Conservation (phyloP, 1,140 invertebrate species). For the Neodiprion fabricii region DNA sequence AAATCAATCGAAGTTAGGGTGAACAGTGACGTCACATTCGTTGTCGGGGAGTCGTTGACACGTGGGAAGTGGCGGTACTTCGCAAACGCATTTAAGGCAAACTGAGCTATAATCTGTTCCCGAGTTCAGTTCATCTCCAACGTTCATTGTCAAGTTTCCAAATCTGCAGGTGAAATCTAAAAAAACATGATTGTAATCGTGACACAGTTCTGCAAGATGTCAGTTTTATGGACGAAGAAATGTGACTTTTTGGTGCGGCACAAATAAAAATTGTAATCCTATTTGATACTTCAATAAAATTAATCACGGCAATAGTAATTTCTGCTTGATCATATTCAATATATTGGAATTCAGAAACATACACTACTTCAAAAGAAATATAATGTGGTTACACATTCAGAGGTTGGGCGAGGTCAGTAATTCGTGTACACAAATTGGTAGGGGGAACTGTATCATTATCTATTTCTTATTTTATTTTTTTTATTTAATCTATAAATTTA, state of each 20-base stretch:
- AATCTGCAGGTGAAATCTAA: slow-evolving; percentile 33
- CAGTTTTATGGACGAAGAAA: not conserved
- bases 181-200: slow-evolving; percentile 1
- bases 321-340: not conserved
- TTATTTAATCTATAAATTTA: not conserved
- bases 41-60: slow-evolving; percentile 34
- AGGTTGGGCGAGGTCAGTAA: no score
- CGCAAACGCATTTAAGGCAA: slow-evolving; percentile 43
- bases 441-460: no score
- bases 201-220: no score
- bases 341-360: not conserved
- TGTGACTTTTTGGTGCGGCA: no score
- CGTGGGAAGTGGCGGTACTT: slow-evolving; percentile 39
- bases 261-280: not conserved
- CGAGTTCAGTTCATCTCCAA: slow-evolving; percentile 41
- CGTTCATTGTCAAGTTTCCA: slow-evolving; percentile 38
- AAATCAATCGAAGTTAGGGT: not conserved
- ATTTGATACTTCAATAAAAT: not conserved
- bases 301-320: not conserved
- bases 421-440: no score
- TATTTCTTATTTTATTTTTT: not conserved
- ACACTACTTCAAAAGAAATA: no score
- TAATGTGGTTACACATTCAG: no score
- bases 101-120: slow-evolving; percentile 29
- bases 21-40: slow-evolving; percentile 20